Evolutionary conservation across 2,797 vertebrate species (phyloP).

Genomic region (Otus scops): DNA sequence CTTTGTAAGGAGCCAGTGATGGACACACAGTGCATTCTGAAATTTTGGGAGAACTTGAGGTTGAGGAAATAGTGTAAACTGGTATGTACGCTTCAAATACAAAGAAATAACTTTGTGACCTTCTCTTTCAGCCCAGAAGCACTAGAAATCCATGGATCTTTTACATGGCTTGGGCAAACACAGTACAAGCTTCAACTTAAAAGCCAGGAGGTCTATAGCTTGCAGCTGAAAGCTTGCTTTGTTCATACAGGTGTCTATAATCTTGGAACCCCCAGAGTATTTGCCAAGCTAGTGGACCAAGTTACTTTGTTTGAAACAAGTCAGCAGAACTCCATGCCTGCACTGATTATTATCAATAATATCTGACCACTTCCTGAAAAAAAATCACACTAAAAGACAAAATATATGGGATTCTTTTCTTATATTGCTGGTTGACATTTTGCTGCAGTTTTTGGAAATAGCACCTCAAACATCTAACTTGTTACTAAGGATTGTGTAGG

Average conservation of each 20-base stretch:
- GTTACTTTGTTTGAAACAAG: slow-evolving; percentile 84
- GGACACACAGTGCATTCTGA: not conserved
- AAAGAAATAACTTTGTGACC: not conserved
- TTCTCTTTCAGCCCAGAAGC: slow-evolving; percentile 80
- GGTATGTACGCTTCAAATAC: not conserved
- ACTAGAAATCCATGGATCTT: slow-evolving; percentile 87
- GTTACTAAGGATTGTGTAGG: slow-evolving; percentile 62
- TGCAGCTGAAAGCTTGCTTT: slow-evolving; percentile 90
- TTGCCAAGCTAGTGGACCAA: slow-evolving; percentile 87
- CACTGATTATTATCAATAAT: slow-evolving; percentile 92
- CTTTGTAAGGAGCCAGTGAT: not conserved
- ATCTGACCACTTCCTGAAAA: slow-evolving; percentile 74
- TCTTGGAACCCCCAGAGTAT: slow-evolving; percentile 90
- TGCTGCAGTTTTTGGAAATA: slow-evolving; percentile 69
- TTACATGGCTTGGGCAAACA: slow-evolving; percentile 94
- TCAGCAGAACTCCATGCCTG: slow-evolving; percentile 89
- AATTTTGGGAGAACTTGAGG: not conserved
- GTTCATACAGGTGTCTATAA: slow-evolving; percentile 95
- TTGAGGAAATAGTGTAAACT: not conserved
- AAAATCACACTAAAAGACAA: slow-evolving; percentile 50
- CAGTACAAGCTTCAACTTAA: slow-evolving; percentile 89
- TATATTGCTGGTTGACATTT: slow-evolving; percentile 64
- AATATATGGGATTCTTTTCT: slow-evolving; percentile 60
- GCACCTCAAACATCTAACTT: slow-evolving; percentile 62
- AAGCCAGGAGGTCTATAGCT: slow-evolving; percentile 83